These are phyloP conservation scores for Thinocorus orbignyianus DNA, from an alignment of 2,113 vertebrate species.

Conservation along the genomic window DNA sequence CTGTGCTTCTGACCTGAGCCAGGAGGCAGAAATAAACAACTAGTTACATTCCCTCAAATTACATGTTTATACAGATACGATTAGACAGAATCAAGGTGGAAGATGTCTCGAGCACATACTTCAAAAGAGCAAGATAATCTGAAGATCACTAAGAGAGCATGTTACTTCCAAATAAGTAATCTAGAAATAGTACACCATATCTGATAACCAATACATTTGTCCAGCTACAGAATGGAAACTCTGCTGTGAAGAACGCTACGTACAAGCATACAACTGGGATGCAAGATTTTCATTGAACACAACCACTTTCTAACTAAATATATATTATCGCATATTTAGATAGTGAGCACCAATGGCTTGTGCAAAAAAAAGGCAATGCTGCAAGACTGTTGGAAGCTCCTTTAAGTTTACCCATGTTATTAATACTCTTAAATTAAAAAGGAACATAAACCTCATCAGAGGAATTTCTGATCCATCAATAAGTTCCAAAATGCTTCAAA, in stretches of 20 bases:
- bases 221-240: background rate
- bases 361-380: background rate
- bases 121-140: background rate
- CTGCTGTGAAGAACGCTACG: background rate
- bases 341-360: background rate
- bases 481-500: background rate
- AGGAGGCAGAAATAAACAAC: background rate
- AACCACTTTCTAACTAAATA: background rate
- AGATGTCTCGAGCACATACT: background rate
- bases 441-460: background rate
- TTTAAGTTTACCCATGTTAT: background rate
- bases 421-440: background rate
- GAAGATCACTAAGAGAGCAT: background rate
- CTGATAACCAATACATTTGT: background rate
- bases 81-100: background rate
- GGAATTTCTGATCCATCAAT: background rate
- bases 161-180: background rate
- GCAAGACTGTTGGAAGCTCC: background rate
- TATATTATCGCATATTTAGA: background rate
- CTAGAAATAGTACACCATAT: background rate
- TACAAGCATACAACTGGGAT: background rate
- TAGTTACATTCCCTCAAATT: background rate
- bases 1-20: background rate
- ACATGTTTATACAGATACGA: background rate
- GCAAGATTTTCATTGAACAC: background rate